Base-by-base conservation (phyloP, 2,797 vertebrate species). In the Otolemur crassicaudatus region DNA sequence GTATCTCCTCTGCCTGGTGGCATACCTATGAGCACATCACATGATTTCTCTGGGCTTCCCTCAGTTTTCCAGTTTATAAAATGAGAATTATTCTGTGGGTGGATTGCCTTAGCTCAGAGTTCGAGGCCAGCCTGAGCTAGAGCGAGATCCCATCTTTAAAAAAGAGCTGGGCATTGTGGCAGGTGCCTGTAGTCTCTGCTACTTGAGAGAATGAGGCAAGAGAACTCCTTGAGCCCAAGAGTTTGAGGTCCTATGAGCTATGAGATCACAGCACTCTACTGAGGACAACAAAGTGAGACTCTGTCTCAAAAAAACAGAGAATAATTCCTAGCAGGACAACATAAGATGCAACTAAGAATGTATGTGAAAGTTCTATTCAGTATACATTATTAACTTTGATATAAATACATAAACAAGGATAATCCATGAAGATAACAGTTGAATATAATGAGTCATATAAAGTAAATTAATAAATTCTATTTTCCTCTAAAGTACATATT, bases 381-480 rank as follows among this genome's bases (percentile, higher is more conserved):
- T 25, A 63, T 75, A 46, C 49, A 27, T 65, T 94, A 96, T 88
- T 53, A 53, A 53, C 49, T 90, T 58, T 53, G n/a, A 87, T 31
- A 95, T 17, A 31, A 17, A 31, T 65, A 31, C 14, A 63, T 12
- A 73, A 84, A 89, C 3, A 84, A 63, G 29, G 34, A 56, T 46
- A 88, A 83, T 73, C 46, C 22, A 86, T 69, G 90, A 23, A 76
- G 13, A 58, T 69, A 92, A 40, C 19, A 37, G 56, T 91, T 85
- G 92, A 73, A 89, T 40, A 67, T 19, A 87, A 0, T 34, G 37
- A 90, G 37, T 31, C 87, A 85, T 1, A 73, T 25, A 81, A 93
- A 91, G 43, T 81, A 85, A 88, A 88, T 73, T 53, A 76, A 82
- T 37, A 81, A 94, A 85, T 70, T 88, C 20, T 34, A 88, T 60